Conservation (phyloP, 2,888 invertebrate species). For the Agrilus biguttatus region DNA sequence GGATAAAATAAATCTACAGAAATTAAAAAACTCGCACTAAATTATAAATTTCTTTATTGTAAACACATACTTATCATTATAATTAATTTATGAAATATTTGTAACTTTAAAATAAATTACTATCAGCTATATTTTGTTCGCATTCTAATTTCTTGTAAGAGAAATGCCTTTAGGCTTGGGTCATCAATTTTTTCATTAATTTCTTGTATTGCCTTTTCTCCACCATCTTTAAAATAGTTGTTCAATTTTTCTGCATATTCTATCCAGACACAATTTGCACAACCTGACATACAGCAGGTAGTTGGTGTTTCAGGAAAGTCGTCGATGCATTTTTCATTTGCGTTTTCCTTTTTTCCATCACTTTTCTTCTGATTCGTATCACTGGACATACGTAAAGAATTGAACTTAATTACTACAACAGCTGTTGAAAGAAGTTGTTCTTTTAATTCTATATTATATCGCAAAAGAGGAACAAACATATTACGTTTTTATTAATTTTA, state of each 20-base stretch:
- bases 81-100: slow-evolving; percentile 2
- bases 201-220: slow-evolving; percentile 49
- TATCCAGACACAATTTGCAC: slow-evolving; percentile 87
- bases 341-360: no score
- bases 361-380: no score
- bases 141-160: slow-evolving; percentile 59
- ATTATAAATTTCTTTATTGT: no score
- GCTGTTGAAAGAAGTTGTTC: no score
- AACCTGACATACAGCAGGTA: slow-evolving; percentile 83
- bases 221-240: slow-evolving; percentile 42
- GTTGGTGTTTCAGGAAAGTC: slow-evolving; percentile 55
- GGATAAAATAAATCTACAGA: not conserved
- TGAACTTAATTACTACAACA: no score
- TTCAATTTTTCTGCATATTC: slow-evolving; percentile 71
- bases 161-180: slow-evolving; percentile 67
- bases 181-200: slow-evolving; percentile 66
- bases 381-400: no score
- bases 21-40: not conserved
- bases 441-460: no score
- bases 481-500: no score
- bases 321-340: not conserved
- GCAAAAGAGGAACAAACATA: no score
- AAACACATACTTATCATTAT: not conserved
- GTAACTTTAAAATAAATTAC: slow-evolving; percentile 1
- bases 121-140: slow-evolving; percentile 14